phyloP scores from a whole-genome alignment of 2,113 vertebrate species.

The Chamaetylas fuelleborni region DNA sequence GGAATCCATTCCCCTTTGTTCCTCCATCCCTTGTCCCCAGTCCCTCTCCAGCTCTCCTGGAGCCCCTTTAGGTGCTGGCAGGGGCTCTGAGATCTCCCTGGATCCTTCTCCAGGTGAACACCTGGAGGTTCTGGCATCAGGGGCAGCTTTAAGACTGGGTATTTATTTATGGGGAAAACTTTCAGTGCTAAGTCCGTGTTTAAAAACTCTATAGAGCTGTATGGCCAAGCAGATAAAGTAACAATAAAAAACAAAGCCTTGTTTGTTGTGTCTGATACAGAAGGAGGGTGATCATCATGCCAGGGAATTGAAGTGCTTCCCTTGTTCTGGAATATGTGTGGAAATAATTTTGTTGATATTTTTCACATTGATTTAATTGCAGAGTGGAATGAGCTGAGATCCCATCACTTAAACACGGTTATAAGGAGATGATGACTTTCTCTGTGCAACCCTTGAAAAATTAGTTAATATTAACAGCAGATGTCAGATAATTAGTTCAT shows the following conservation, averaged over 20 bases:
- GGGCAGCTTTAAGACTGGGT: too few relatives aligned
- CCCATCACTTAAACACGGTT: neutral
- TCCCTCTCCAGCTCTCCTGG: neutral
- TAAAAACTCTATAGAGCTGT: too few relatives aligned
- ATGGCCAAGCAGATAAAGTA: too few relatives aligned
- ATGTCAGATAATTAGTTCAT: neutral
- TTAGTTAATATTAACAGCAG: neutral
- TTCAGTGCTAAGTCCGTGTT: too few relatives aligned
- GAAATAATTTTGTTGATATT: neutral
- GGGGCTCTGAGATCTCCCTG: neutral
- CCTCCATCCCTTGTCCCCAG: neutral
- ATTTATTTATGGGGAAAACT: too few relatives aligned
- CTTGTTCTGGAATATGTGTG: neutral
- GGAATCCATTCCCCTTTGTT: neutral
- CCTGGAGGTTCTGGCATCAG: too few relatives aligned
- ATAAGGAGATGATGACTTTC: neutral
- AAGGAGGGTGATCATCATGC: too few relatives aligned
- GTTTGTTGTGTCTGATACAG: neutral
- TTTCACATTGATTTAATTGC: neutral
- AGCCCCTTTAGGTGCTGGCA: rapidly evolving
- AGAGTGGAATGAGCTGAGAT: neutral
- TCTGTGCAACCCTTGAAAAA: neutral
- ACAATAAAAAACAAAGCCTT: neutral
- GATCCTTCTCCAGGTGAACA: neutral
- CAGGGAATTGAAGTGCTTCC: neutral